phyloP scores from a whole-genome alignment of 2,888 invertebrate genomes.

The Artemia sp. region DNA sequence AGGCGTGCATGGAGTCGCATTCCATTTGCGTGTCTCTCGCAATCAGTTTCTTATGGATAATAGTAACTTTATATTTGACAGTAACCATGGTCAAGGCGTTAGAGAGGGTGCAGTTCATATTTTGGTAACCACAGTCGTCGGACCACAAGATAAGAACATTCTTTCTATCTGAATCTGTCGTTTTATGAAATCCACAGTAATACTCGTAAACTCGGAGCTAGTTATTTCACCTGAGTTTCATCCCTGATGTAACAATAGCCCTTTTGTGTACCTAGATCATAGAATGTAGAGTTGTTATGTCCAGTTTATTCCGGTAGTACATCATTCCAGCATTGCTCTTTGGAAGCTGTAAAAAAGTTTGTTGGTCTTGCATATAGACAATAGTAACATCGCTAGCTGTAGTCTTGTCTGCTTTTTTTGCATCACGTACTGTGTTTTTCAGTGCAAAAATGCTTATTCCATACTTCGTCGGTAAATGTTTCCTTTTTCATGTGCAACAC shows the following conservation, averaged over 20 bases:
- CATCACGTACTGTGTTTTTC: not conserved
- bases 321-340: constrained; percentile 10
- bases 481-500: not conserved
- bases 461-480: not conserved
- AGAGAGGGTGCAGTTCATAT: too few relatives aligned
- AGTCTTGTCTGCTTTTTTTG: not conserved
- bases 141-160: too few relatives aligned
- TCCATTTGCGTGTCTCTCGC: too few relatives aligned
- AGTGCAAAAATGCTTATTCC: not conserved
- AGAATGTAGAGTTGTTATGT: not conserved
- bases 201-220: not conserved
- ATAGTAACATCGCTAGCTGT: not conserved
- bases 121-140: too few relatives aligned
- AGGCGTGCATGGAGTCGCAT: too few relatives aligned
- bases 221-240: not conserved
- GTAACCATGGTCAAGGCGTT: too few relatives aligned
- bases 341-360: not conserved
- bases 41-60: too few relatives aligned
- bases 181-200: not conserved
- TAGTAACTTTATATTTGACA: too few relatives aligned
- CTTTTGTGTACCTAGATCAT: too few relatives aligned
- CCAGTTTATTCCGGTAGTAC: not conserved
- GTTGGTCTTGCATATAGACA: not conserved
- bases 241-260: not conserved
- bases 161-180: too few relatives aligned